Conservation (phyloP, 2,113 vertebrate genomes). For the Syngnathus scovelli region DNA sequence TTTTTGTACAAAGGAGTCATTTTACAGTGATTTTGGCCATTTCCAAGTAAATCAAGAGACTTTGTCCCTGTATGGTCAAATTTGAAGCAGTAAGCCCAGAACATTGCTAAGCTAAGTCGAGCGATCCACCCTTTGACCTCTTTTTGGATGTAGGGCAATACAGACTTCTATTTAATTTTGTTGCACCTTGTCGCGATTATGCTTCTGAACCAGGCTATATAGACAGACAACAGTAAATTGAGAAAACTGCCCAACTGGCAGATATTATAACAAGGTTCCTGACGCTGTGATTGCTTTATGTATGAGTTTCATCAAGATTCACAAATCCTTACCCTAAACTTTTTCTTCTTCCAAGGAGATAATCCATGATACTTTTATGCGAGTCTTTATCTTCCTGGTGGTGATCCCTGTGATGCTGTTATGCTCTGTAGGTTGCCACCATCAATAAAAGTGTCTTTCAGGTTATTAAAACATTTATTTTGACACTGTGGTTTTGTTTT, state of each 20-base stretch:
- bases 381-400: conserved; percentile 46
- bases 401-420: conserved; percentile 62
- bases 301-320: not conserved
- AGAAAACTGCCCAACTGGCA: not conserved
- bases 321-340: not conserved
- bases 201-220: too few relatives aligned
- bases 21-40: too few relatives aligned
- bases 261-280: not conserved
- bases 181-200: too few relatives aligned
- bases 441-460: not conserved
- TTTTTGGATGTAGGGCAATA: too few relatives aligned
- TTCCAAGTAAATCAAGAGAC: too few relatives aligned
- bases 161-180: too few relatives aligned
- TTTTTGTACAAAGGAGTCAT: too few relatives aligned
- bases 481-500: not conserved
- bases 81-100: too few relatives aligned
- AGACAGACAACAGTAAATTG: too few relatives aligned
- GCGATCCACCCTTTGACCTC: too few relatives aligned
- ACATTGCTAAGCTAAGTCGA: too few relatives aligned
- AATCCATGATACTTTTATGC: conserved; percentile 38
- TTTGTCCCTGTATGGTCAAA: too few relatives aligned
- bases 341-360: conserved; percentile 36
- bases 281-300: not conserved
- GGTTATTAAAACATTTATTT: not conserved
- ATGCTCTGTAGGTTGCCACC: conserved; percentile 63